Evolutionary conservation across 1,140 invertebrate species (phyloP), one percentile per base, ranked within the genome.

Genomic region (Watersipora subatra): DNA sequence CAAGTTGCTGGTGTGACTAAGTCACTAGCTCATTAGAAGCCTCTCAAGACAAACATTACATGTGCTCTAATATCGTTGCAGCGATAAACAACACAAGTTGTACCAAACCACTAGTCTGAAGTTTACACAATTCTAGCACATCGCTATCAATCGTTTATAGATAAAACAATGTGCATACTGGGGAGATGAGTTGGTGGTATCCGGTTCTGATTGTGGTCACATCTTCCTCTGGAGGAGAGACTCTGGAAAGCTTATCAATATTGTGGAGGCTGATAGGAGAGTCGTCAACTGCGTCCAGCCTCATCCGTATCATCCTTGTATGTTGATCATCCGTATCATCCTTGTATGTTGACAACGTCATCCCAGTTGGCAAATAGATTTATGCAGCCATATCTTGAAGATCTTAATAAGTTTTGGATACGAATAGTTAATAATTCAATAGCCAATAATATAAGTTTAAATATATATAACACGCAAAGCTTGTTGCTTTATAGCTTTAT

Each of bases 151-250:
- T n/a, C n/a, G 46, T 22, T 83, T 75, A 29, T 71, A 89, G 89
- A 92, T 93, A 61, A 93, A 93, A 80, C 89, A 92, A 78, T 88
- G 89, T 0, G 88, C 87, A 66, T 93, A 93, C 76, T 93, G 89
- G 89, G 91, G 91, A 57, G 83, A 89, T 69, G 80, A 88, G 70
- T 89, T 85, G 78, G 85, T 92, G 1, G 87, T 91, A 84, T 90
- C 88, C 22, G 90, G 90, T 1, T 91, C 89, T 17, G 90, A 93
- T 75, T 93, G 90, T 77, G 90, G 78, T 2, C 77, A 79, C 61
- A 75, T 81, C 29, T 79, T 80, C 67, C 68, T 78, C 27, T 81
- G 78, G 78, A 74, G 79, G 58, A 66, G 73, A 58, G 57, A 73
- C 29, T 72, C 74, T 0, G 71, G 70, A 0, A 30, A 72, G 27